These are phyloP conservation scores for Lepidocolaptes lacrymiger DNA, from an alignment of 2,797 vertebrate species.

Conservation along the genomic window DNA sequence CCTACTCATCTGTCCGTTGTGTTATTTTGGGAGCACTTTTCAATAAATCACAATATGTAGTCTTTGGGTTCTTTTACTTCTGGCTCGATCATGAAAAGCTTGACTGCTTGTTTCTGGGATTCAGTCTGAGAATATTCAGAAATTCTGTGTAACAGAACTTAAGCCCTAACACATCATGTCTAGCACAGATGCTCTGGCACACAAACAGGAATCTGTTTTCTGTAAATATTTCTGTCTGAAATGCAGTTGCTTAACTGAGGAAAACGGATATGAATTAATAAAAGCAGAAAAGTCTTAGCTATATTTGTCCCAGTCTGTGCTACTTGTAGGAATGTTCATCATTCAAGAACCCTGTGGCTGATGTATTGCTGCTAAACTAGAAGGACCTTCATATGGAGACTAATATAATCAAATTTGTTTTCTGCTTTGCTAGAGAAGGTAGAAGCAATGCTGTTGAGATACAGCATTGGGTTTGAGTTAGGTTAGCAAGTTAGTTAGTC, in stretches of 20 bases:
- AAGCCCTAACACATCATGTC: not conserved
- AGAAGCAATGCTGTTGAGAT: not conserved
- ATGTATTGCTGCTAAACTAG: not conserved
- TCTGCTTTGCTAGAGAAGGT: not conserved
- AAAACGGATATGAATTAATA: not conserved
- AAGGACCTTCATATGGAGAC: not conserved
- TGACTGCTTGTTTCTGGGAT: not conserved
- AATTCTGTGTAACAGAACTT: not conserved
- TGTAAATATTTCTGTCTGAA: constrained; percentile 32
- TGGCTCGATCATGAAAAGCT: not conserved
- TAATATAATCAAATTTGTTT: not conserved
- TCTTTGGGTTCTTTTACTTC: not conserved
- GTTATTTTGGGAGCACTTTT: not conserved
- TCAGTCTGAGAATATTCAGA: not conserved
- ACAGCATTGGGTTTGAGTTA: not conserved
- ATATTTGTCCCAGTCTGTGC: not conserved
- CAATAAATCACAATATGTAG: not conserved
- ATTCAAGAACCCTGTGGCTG: not conserved
- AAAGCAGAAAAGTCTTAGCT: not conserved
- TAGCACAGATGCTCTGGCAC: constrained; percentile 11
- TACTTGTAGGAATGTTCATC: not conserved
- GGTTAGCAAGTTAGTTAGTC: not conserved
- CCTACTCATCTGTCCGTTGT: not conserved
- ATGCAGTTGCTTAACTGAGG: not conserved
- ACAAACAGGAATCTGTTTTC: constrained; percentile 28